Evolutionary conservation across 2,797 vertebrate species (phyloP), one percentile per base, ranked within the genome.

Genomic region (Alexandromys oeconomus): DNA sequence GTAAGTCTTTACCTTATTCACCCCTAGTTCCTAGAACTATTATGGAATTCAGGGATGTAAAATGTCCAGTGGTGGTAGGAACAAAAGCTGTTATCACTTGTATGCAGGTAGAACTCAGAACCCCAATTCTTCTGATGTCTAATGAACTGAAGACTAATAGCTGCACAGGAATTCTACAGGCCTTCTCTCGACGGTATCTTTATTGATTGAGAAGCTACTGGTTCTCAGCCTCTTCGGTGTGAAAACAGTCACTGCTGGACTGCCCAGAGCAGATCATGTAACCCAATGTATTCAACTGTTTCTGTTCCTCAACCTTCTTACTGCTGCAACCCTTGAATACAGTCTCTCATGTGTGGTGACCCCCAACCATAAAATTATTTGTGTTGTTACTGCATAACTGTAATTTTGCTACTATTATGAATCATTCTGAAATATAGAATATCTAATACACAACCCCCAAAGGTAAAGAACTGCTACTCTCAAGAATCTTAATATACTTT

Each of bases 41-140:
- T 80, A 90, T 67, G 59, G 43, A 96, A 93, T 74, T 96, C 54
- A 91, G 46, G 92, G 74, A 92, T 77, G 37, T 91, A 87, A 95
- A 91, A 88, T 67, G 63, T 82, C 79, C n/a, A 71, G 40, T n/a
- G 54, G 46, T 67, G 4, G 37, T 90, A 95, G 43, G 96, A 31
- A 78, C 12, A 43, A 76, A 69, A 63, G 19, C 48, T 80, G 3
- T 48, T 48, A 92, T 76, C n/a, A 90, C 40, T 43, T 51, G 51
- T 19, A 71, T 31, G 25, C 14, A 67, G 31, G 25, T 40, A 1
- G 51, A 94, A 69, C 31, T 87, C 46, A n/a, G 31, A 85, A 51
- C 31, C 31, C 43, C 31, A 25, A 10, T 48, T 48, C 43, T 85
- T 48, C 29, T 67, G 82, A 34, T 3, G 6, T 85, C 82, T 85